Evolutionary conservation across 2,888 invertebrate species (phyloP).

Genomic region (Azorinus chamasolen): DNA sequence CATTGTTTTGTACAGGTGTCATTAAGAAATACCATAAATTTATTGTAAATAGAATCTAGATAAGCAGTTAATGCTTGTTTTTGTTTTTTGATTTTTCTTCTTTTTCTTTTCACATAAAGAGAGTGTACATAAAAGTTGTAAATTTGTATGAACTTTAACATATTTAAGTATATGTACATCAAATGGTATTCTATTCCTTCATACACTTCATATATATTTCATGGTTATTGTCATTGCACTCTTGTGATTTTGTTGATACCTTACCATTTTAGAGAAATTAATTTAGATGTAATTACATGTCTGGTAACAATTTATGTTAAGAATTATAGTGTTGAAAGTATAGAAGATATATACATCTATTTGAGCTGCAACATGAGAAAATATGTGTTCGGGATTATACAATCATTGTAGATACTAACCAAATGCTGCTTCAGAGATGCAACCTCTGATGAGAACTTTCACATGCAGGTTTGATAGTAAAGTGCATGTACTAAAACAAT

Average conservation of each 20-base stretch:
- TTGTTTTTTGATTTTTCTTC: not conserved
- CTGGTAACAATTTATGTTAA: conserved; percentile 39
- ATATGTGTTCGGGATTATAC: too few relatives aligned
- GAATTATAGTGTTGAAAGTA: conserved; percentile 49
- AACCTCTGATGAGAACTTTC: too few relatives aligned
- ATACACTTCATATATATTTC: conserved; percentile 15
- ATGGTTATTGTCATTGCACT: conserved; percentile 19
- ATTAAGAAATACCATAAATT: too few relatives aligned
- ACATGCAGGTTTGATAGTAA: too few relatives aligned
- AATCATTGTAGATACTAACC: too few relatives aligned
- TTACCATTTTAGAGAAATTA: conserved; percentile 60
- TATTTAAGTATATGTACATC: conserved; percentile 49
- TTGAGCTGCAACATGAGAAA: too few relatives aligned
- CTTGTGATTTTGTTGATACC: conserved; percentile 57
- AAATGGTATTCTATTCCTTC: conserved; percentile 15
- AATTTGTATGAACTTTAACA: conserved; percentile 52
- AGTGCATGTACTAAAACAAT: too few relatives aligned
- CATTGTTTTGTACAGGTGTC: too few relatives aligned
- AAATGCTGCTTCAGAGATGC: too few relatives aligned
- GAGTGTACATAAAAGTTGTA: conserved; percentile 58
- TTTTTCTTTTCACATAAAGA: not conserved
- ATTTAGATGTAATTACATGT: conserved; percentile 28
- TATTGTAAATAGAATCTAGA: too few relatives aligned
- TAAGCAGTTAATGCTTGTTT: not conserved
- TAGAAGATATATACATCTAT: conserved; percentile 61